phyloP scores from a whole-genome alignment of 2,797 vertebrate species.

The Acrossocheilus wenchowensis region DNA sequence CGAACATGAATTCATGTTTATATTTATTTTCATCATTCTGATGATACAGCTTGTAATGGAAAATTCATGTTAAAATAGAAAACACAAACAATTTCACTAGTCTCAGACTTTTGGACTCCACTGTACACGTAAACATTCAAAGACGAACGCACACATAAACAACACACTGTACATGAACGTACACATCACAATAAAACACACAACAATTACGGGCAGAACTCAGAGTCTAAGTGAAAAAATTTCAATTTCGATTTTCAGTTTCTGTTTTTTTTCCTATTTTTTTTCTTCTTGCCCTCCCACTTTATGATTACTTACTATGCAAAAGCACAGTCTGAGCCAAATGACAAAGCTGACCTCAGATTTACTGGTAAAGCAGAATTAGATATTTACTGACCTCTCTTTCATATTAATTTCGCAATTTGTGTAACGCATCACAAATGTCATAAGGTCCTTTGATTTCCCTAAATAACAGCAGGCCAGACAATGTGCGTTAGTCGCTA shows the following conservation, averaged over 20 bases:
- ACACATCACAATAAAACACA: background rate
- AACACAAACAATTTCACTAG: background rate
- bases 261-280: background rate
- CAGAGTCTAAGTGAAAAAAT: background rate
- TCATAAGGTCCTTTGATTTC: constrained; percentile 46
- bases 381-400: constrained; percentile 48
- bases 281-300: background rate
- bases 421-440: constrained; percentile 37
- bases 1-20: background rate
- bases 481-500: constrained; percentile 3
- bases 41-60: background rate
- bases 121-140: background rate
- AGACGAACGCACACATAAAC: background rate
- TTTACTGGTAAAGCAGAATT: constrained; percentile 25
- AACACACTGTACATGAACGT: background rate
- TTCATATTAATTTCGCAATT: constrained; percentile 56
- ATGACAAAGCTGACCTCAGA: background rate
- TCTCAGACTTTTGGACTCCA: background rate
- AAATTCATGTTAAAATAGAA: background rate
- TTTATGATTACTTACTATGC: background rate
- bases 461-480: constrained; percentile 39
- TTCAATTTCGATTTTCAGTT: constrained; percentile 22
- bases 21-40: background rate
- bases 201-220: background rate
- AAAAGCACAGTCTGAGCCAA: background rate